Base-by-base conservation (phyloP, 2,113 vertebrate genomes). In the Ictalurus punctatus region DNA sequence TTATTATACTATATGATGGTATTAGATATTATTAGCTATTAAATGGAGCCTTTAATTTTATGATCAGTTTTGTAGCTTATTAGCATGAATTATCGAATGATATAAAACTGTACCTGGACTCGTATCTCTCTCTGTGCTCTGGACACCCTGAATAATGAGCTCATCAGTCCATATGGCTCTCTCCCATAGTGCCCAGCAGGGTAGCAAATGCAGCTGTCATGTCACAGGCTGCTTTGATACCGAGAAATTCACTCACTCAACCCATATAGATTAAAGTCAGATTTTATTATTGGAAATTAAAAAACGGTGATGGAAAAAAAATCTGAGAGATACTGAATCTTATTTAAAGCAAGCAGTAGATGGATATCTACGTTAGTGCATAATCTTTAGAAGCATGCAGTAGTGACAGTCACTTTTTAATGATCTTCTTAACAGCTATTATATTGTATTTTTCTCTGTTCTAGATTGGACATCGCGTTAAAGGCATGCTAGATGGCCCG, bases 181-280 rank as follows among this genome's bases (percentile, higher is more conserved):
- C 30, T 69, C 61, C 4, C 25, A 19, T 19, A 4, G 37, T 63
- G 8, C 80, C 8, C 58, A 69, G 80, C 71, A 12, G 87, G 86
- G 52, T 58, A 59, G 63, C 65, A 89, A 81, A 74, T 88, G 63
- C 80, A 87, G 80, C 81, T 76, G 73, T 78, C 65, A 83, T 91
- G 84, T 88, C 76, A 83, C 63, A 89, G 86, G 76, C 88, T 88
- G 90, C 88, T 89, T 90, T 30, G 63, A 86, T 84, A 71, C 81
- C 30, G 19, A 59, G 14, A 9, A 69, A 76, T 65, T 48, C 37
- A 25, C 61, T 78, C 19, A 7, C 58, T 78, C 76, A 37, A 52
- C 34, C 65, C 10, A 10, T 83, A 63, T 54, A 40, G 9, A 73
- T 7, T 63, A 61, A 65, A 79, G n/a, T 89, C 48, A 40, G 79